These are phyloP conservation scores for Rallus limicola DNA, from an alignment of 2,113 vertebrate genomes.

Conservation along the genomic window DNA sequence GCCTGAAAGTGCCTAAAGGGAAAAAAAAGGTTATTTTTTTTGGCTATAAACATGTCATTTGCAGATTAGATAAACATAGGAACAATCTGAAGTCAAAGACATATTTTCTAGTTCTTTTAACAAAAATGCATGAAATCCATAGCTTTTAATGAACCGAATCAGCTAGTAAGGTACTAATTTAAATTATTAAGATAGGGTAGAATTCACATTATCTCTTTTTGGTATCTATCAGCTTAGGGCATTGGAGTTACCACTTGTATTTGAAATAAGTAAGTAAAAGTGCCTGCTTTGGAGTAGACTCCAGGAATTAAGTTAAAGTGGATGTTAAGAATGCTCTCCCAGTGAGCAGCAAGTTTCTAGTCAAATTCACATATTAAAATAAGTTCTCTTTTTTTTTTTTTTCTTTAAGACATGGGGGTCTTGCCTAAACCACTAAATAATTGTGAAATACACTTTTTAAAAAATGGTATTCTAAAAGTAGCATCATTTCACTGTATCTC, in stretches of 20 bases:
- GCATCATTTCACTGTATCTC: neutral
- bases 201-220: neutral
- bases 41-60: neutral
- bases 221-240: neutral
- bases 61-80: neutral
- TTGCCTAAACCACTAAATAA: neutral
- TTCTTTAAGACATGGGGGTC: neutral
- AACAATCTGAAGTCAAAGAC: neutral
- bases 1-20: neutral
- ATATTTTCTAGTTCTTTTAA: neutral
- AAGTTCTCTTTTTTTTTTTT: neutral
- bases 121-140: neutral
- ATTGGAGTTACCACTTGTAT: neutral
- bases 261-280: neutral
- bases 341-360: neutral
- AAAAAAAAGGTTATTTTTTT: neutral
- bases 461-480: neutral
- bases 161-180: neutral
- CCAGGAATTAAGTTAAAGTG: neutral
- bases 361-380: neutral
- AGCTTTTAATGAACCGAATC: neutral
- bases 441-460: neutral
- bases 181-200: neutral
- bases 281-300: neutral
- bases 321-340: neutral